phyloP scores from a whole-genome alignment of 2,113 vertebrate genomes.

The Choloepus hoffmanni region DNA sequence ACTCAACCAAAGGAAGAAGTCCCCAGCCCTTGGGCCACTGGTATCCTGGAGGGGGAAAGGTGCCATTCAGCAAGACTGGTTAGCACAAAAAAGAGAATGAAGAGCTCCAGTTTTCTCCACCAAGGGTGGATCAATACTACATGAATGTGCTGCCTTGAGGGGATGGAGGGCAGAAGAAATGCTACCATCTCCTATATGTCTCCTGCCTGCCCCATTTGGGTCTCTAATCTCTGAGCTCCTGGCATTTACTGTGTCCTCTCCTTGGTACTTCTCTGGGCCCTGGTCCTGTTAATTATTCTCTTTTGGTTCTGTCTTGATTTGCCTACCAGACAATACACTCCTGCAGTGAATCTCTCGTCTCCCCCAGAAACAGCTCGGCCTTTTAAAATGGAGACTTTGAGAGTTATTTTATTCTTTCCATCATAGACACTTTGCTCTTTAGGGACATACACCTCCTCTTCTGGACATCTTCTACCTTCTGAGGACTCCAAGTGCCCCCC shows the following conservation, averaged over 20 bases:
- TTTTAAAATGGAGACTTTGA: slow-evolving; percentile 32
- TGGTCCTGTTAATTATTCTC: neutral
- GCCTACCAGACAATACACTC: neutral
- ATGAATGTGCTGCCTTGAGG: neutral
- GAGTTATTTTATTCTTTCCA: slow-evolving; percentile 27
- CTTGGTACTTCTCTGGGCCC: neutral
- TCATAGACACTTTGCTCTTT: neutral
- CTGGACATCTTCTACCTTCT: neutral
- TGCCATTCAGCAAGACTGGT: neutral
- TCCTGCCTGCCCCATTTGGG: neutral
- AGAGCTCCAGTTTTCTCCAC: neutral
- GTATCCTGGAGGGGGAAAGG: neutral
- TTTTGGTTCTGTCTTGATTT: neutral
- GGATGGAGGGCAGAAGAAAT: neutral
- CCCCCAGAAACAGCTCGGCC: neutral
- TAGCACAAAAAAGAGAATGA: neutral
- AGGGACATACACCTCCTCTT: neutral
- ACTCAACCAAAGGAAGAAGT: neutral
- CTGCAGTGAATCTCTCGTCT: neutral
- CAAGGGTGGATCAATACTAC: neutral
- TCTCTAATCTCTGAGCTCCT: neutral
- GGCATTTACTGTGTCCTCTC: no score
- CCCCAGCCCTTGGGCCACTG: neutral
- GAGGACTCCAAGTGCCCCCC: neutral
- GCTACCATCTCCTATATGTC: neutral